Conservation (phyloP, 2,113 vertebrate genomes). For the Ictalurus punctatus region DNA sequence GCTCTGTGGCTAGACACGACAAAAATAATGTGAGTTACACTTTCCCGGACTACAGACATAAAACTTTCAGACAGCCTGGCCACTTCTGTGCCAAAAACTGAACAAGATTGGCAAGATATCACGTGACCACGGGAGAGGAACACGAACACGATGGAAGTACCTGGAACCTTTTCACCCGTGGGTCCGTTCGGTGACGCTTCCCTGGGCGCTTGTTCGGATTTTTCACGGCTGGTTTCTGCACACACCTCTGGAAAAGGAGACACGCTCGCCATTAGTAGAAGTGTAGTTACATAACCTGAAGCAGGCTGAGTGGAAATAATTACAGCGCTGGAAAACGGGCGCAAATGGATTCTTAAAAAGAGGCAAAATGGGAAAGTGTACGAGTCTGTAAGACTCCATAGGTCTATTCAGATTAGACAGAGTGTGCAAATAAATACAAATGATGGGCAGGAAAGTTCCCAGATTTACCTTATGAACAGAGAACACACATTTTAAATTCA, state of each 20-base stretch:
- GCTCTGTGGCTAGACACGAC: slow-evolving; percentile 54
- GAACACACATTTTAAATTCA: too few relatives aligned
- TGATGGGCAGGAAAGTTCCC: neutral
- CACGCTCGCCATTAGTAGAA: neutral
- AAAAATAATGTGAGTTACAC: neutral
- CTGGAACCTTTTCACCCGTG: slow-evolving; percentile 51
- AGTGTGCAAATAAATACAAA: neutral
- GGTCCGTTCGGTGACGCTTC: slow-evolving; percentile 52
- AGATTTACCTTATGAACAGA: neutral
- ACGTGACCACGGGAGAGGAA: neutral
- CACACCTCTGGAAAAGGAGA: slow-evolving; percentile 54
- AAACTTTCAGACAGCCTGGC: neutral
- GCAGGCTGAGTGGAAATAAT: slow-evolving; percentile 36
- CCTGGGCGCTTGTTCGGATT: slow-evolving; percentile 49
- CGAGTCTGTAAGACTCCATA: neutral
- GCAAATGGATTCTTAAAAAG: slow-evolving; percentile 25
- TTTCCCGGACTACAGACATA: neutral
- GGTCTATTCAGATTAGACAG: neutral
- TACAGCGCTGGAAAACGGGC: slow-evolving; percentile 36
- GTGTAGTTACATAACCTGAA: slow-evolving; percentile 19
- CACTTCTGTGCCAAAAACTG: neutral
- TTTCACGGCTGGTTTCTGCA: slow-evolving; percentile 41
- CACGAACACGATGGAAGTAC: slow-evolving; percentile 16
- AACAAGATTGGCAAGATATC: neutral
- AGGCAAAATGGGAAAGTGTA: slow-evolving; percentile 21